Evolutionary conservation across 2,888 invertebrate species (phyloP).

Genomic region (Mesochorus sp.): DNA sequence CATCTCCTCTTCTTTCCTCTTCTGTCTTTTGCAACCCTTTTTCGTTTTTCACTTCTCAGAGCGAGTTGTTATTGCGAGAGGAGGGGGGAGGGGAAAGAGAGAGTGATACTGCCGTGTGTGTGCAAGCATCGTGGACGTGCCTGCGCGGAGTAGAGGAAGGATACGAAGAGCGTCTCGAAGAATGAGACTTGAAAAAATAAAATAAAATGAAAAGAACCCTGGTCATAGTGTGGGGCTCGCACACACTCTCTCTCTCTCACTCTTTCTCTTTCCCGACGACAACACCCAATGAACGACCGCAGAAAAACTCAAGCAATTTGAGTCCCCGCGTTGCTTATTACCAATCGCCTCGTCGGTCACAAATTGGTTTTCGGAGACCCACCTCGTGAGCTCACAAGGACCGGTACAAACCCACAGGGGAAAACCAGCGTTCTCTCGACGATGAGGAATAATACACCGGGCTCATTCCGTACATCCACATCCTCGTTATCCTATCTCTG

Average conservation of each 20-base stretch:
- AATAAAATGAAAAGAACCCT: constrained; percentile 51
- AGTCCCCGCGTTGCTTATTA: constrained; percentile 80
- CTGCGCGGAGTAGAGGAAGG: constrained; percentile 19
- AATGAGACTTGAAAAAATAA: constrained; percentile 29
- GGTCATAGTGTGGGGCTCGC: constrained; percentile 53
- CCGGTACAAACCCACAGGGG: constrained; percentile 31
- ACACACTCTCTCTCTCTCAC: constrained; percentile 14
- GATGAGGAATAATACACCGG: constrained; percentile 41
- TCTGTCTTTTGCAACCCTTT: constrained; percentile 63
- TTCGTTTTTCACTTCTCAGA: constrained; percentile 61
- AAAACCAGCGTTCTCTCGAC: constrained; percentile 28
- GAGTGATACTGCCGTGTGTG: constrained; percentile 39
- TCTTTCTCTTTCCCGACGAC: constrained; percentile 72
- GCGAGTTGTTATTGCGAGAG: constrained; percentile 54
- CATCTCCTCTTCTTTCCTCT: constrained; percentile 53
- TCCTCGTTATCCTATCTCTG: not conserved
- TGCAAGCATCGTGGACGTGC: constrained; percentile 49
- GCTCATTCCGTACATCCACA: constrained; percentile 29
- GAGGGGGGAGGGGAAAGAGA: constrained; percentile 1
- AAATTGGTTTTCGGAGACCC: constrained; percentile 77
- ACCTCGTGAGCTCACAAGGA: constrained; percentile 53
- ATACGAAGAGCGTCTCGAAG: constrained; percentile 35
- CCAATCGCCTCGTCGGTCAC: constrained; percentile 81
- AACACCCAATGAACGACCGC: constrained; percentile 79
- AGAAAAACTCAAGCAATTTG: constrained; percentile 80